phyloP scores from a whole-genome alignment of 2,113 vertebrate species.

The Salvelinus fontinalis region DNA sequence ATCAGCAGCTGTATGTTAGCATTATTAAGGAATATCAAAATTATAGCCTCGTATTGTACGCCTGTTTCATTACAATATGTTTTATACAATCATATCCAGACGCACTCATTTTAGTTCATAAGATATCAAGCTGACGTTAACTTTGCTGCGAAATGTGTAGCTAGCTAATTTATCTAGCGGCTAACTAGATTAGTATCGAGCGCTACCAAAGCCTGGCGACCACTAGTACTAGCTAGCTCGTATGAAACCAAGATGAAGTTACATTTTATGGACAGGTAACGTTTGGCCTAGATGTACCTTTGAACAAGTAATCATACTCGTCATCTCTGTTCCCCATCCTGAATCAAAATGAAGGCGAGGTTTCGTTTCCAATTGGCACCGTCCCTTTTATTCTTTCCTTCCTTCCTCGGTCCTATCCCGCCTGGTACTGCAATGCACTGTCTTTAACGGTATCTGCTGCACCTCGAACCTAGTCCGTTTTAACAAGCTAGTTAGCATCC shows the following conservation, averaged over 20 bases:
- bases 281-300: constrained; percentile 71
- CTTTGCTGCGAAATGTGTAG: no score
- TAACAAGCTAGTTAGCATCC: constrained; percentile 6
- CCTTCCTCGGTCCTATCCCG: neutral
- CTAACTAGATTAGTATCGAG: neutral
- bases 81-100: no score
- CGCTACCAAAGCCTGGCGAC: neutral
- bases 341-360: neutral
- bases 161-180: no score
- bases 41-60: no score
- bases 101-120: no score
- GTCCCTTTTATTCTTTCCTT: neutral
- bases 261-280: neutral
- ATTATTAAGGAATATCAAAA: no score
- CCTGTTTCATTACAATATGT: no score
- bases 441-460: neutral
- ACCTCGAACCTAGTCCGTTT: neutral
- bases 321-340: constrained; percentile 87
- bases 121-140: no score
- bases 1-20: no score
- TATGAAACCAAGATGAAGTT: neutral
- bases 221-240: neutral
- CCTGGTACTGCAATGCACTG: neutral
- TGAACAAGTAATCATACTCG: constrained; percentile 89
- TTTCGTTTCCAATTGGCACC: neutral